phyloP scores from a whole-genome alignment of 2,113 vertebrate species.

The Damaliscus lunatus region DNA sequence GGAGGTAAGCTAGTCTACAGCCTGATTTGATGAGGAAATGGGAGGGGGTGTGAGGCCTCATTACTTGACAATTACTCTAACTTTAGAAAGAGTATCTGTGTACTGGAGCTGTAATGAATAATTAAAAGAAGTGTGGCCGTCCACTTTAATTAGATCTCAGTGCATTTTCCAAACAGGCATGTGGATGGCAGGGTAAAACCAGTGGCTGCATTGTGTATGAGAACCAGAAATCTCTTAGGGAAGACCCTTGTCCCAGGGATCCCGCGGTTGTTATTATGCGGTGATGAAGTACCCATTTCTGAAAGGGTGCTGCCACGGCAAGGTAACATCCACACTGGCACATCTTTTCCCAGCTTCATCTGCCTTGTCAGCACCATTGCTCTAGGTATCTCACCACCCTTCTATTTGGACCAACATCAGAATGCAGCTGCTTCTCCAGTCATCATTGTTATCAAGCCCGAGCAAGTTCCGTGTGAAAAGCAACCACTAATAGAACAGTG shows the following conservation, averaged over 20 bases:
- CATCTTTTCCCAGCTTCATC: slow-evolving; percentile 74
- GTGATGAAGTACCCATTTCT: background rate
- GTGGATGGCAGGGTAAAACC: background rate
- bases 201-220: background rate
- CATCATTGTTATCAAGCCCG: slow-evolving; percentile 78
- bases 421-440: slow-evolving; percentile 76
- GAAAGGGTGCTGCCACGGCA: slow-evolving; percentile 45
- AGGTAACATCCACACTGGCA: slow-evolving; percentile 63
- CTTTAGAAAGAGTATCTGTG: slow-evolving; percentile 44
- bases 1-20: background rate
- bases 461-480: slow-evolving; percentile 82
- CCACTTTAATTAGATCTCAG: slow-evolving; percentile 43
- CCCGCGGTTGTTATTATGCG: background rate
- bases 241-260: background rate
- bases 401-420: slow-evolving; percentile 81
- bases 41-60: background rate
- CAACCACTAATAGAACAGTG: slow-evolving; percentile 80
- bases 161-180: background rate
- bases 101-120: background rate
- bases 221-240: background rate
- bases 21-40: slow-evolving; percentile 21
- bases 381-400: slow-evolving; percentile 61
- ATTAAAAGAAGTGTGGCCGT: background rate
- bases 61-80: slow-evolving; percentile 4
- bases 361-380: slow-evolving; percentile 80